Conservation (phyloP, 2,113 vertebrate genomes). For the Varanus komodoensis region DNA sequence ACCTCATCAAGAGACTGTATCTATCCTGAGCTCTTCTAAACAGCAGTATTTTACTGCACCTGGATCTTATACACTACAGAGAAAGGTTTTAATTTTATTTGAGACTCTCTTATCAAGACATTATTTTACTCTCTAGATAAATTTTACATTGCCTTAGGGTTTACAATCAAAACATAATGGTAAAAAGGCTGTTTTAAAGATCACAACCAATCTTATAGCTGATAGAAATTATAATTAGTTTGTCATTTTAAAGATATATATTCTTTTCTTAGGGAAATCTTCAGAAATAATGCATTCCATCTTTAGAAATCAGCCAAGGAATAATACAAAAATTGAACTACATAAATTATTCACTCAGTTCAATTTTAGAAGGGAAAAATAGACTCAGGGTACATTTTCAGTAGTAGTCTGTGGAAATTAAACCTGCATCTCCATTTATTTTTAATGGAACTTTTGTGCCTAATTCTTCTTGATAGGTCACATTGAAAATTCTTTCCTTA, state of each 20-base stretch:
- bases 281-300: slow-evolving; percentile 44
- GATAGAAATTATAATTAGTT: slow-evolving; percentile 31
- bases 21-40: slow-evolving; percentile 50
- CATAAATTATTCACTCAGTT: slow-evolving; percentile 55
- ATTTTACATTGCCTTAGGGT: slow-evolving; percentile 43
- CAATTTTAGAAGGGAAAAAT: slow-evolving; percentile 44
- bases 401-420: slow-evolving; percentile 51
- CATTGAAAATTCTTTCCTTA: slow-evolving; percentile 21
- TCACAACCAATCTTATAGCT: background rate
- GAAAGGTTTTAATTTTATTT: slow-evolving; percentile 51
- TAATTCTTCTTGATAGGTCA: slow-evolving; percentile 45
- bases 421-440: slow-evolving; percentile 37
- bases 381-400: slow-evolving; percentile 41
- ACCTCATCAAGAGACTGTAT: slow-evolving; percentile 24
- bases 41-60: slow-evolving; percentile 27
- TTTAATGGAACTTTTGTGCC: slow-evolving; percentile 44
- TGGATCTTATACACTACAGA: slow-evolving; percentile 37
- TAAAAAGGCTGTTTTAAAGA: slow-evolving; percentile 18
- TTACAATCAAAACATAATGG: slow-evolving; percentile 25
- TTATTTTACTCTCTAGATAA: slow-evolving; percentile 31
- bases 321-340: slow-evolving; percentile 48
- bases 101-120: slow-evolving; percentile 23
- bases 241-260: background rate
- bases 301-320: slow-evolving; percentile 25
- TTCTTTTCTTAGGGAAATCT: slow-evolving; percentile 7